Evolutionary conservation across 1,140 invertebrate genomes (phyloP), one percentile per base, ranked within the genome.

Genomic region (Drosophila sechellia): DNA sequence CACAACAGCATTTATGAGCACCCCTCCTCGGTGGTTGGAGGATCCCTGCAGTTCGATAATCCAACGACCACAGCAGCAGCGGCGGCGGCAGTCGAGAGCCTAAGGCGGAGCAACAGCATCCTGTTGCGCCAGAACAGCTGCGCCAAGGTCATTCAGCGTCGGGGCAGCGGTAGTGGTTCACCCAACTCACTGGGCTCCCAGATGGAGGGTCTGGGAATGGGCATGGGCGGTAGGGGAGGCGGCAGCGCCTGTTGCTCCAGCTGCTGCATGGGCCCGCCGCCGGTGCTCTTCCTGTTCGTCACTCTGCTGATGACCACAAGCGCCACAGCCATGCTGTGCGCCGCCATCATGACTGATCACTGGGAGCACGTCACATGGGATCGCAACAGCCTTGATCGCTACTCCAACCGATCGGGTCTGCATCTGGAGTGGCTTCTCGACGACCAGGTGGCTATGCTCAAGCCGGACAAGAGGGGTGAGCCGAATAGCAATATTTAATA

Each of bases 281-380:
- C 90, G 5, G 80, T 92, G 46, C 54, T 92, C 15, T 92, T 92
- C 37, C 76, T 92, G 0, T 92, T 92, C 15, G 73, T 92, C 13
- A 92, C 92, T 5, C 73, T 92, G 20, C 68, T 92, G 10, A 91
- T 95, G 71, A 95, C 95, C 10, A 93, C 93, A 3, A 93, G 94
- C 58, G 95, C 95, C 2, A 96, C 96, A n/a, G 95, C 94, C 6
- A 95, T 97, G 94, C 92, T 97, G 15, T 96, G 96, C 76, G 94
- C 94, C 2, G 96, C 96, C 37, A 96, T 97, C 74, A 96, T 97
- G 95, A 96, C 96, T 22, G 96, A 97, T 81, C 95, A 97, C 86
- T 97, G 96, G 96, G 96, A 97, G 90, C 94, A 96, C 80, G 95
- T 97, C 35, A 94, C 93, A 34, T 97, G 96, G 96, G 95, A 97